Base-by-base conservation (phyloP, 1,140 invertebrate genomes). In the Cyrtorhinus lividipennis region DNA sequence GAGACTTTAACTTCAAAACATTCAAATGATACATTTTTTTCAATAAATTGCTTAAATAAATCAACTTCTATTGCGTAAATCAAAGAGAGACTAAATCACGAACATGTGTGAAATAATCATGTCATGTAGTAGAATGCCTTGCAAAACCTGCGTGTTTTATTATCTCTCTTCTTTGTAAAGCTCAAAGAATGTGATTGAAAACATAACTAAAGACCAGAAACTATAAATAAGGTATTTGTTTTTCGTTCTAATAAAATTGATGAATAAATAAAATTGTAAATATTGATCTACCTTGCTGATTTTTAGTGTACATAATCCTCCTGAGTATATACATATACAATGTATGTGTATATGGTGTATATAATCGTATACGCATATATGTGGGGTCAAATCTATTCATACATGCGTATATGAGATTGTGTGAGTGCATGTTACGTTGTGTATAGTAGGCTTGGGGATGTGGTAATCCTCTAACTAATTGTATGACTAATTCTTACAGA, bases 381-480 rank as follows among this genome's bases (percentile, higher is more conserved):
- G 60, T 46, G 8, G 10, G 8, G 48, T 12, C 5, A 22, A 12
- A 5, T 53, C 48, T 53, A 12, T 5, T 5, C 48, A 53, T 62
- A 45, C 62, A 58, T 65, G 60, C 46, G 61, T 65, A 65, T 62
- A n/a, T 56, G 26, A 26, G 58, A 46, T 56, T 62, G 61, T 65
- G 64, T 65, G 64, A 57, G 56, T 65, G 64, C 64, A 65, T 65
- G 64, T 48, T 65, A 61, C 25, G 24, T 62, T 65, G 61, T 65
- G 64, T 65, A n/a, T n/a, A 65, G 64, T 65, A 65, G 64, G 64
- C 64, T 65, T 65, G 64, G 62, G 64, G 64, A 63, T 59, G 62
- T 27, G 24, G 48, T 62, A 63, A 60, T 64, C 58, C 48, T 63
- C 61, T 65, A 65, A 65, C 64, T 65, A 65, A 65, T 61, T 27